Evolutionary conservation across 2,113 vertebrate species (phyloP).

Genomic region (Dendropsophus ebraccatus): DNA sequence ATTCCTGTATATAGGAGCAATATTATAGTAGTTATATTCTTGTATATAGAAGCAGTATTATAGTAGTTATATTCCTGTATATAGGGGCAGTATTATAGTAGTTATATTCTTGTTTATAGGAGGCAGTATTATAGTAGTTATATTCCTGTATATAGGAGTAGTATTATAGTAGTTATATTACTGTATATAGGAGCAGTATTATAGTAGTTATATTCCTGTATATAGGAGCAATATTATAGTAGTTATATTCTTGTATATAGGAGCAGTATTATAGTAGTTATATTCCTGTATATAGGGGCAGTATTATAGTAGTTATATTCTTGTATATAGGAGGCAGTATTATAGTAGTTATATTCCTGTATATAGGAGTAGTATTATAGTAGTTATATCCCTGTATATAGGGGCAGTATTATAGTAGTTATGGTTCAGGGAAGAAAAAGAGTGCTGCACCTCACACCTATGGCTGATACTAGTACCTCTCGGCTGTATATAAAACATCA

Average conservation of each 20-base stretch:
- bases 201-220: slow-evolving; percentile 5
- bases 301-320: neutral
- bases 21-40: slow-evolving; percentile 6
- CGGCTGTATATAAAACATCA: too few relatives aligned
- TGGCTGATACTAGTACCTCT: too few relatives aligned
- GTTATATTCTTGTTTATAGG: too few relatives aligned
- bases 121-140: neutral
- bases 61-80: neutral
- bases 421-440: too few relatives aligned
- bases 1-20: neutral
- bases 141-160: neutral
- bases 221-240: neutral
- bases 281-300: too few relatives aligned
- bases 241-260: neutral
- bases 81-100: too few relatives aligned
- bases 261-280: too few relatives aligned
- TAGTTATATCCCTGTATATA: neutral
- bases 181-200: neutral
- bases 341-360: neutral
- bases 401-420: neutral
- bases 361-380: neutral
- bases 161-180: slow-evolving; percentile 1
- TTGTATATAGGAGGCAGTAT: neutral
- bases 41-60: neutral
- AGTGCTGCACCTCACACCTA: too few relatives aligned